Conservation (phyloP, 2,113 vertebrate genomes). For the Limnothrissa miodon region DNA sequence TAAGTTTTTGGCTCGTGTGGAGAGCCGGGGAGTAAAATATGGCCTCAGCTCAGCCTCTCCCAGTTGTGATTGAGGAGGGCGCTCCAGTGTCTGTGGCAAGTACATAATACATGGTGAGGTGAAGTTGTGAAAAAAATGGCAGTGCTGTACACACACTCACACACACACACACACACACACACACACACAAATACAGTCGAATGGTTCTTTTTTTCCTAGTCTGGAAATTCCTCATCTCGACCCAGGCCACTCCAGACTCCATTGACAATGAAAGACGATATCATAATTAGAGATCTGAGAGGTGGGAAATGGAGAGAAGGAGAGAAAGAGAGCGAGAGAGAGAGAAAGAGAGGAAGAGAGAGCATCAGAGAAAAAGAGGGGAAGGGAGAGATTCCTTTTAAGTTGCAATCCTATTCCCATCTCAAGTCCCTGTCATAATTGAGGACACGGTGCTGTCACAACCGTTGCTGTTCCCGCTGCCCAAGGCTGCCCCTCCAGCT, state of each 20-base stretch:
- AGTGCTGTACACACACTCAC: not conserved
- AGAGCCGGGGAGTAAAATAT: constrained; percentile 75
- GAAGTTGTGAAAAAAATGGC: constrained; percentile 69
- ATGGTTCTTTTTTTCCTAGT: constrained; percentile 48
- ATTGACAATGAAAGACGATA: constrained; percentile 80
- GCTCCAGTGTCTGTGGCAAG: constrained; percentile 77
- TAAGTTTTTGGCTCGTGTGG: constrained; percentile 55
- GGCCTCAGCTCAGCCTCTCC: constrained; percentile 73
- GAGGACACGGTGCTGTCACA: constrained; percentile 57
- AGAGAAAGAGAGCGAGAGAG: not conserved
- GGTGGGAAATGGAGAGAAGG: constrained; percentile 62
- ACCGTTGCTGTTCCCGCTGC: constrained; percentile 35
- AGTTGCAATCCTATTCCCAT: constrained; percentile 71
- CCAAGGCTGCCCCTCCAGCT: constrained; percentile 46
- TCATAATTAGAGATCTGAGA: constrained; percentile 83
- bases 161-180: not conserved
- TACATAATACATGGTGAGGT: constrained; percentile 65
- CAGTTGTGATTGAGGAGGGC: constrained; percentile 82
- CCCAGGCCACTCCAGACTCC: constrained; percentile 58
- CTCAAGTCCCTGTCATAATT: constrained; percentile 71
- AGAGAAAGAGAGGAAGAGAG: not conserved
- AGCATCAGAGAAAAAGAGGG: not conserved
- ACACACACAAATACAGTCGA: no score
- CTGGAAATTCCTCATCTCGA: constrained; percentile 71
- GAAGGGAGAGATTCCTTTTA: not conserved